Evolutionary conservation across 2,113 vertebrate genomes (phyloP).

Genomic region (Anhinga rufa): DNA sequence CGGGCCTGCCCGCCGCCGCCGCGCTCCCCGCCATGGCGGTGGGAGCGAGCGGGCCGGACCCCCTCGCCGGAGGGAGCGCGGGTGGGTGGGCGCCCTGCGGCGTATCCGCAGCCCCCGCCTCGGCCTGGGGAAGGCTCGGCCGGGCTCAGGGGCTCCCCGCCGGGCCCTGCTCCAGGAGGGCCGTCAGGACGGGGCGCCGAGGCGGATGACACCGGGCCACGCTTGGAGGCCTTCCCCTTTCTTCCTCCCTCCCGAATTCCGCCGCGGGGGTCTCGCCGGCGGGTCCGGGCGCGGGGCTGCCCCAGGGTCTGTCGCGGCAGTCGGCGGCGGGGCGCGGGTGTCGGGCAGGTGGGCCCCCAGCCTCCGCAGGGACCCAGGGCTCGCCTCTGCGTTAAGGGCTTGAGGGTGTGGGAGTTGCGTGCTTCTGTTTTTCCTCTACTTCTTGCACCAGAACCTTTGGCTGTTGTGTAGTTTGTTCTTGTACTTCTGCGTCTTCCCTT

Average conservation of each 20-base stretch:
- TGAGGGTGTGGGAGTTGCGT: neutral
- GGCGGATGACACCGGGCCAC: neutral
- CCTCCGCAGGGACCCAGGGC: neutral
- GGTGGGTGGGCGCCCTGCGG: neutral
- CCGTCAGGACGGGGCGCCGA: neutral
- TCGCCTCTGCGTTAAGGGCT: neutral
- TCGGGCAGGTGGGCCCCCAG: neutral
- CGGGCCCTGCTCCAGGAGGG: neutral
- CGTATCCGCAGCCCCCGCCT: neutral
- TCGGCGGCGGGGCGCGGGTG: accelerated
- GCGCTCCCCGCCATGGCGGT: neutral
- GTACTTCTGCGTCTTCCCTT: neutral
- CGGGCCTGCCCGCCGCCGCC: neutral
- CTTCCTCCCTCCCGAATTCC: neutral
- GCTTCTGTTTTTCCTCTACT: neutral
- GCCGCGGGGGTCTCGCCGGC: neutral
- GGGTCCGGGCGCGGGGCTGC: neutral
- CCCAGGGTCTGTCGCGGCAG: neutral
- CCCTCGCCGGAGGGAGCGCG: neutral
- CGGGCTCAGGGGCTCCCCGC: neutral
- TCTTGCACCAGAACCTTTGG: neutral
- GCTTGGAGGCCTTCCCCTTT: neutral
- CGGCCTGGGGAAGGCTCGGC: neutral
- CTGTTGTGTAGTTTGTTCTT: neutral
- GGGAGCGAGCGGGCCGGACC: neutral